A percentile compares a stretch with the other conserved stretches of the same genome.
These are phyloP conservation scores for Tridacna gigas DNA, from an alignment of 2,888 invertebrate genomes.

Conservation along the genomic window DNA sequence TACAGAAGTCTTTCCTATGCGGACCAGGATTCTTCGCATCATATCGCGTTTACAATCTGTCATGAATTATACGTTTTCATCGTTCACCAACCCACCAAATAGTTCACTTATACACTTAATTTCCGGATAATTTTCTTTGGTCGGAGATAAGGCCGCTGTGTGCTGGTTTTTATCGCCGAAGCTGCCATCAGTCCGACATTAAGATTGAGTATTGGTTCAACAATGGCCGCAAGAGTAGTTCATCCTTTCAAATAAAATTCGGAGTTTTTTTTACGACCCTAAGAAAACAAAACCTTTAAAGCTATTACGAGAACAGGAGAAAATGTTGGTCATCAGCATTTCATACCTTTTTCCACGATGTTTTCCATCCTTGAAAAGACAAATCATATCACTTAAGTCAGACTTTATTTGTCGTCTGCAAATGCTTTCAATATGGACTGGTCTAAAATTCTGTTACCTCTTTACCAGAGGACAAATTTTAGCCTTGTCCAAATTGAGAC, in stretches of 20 bases:
- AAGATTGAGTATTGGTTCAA: slow-evolving; percentile 48
- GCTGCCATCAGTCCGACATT: slow-evolving; percentile 48
- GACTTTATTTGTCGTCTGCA: not conserved
- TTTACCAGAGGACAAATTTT: too few relatives aligned
- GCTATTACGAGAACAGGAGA: too few relatives aligned
- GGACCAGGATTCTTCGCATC: not conserved
- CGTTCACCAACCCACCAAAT: slow-evolving; percentile 47
- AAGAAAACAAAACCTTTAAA: too few relatives aligned
- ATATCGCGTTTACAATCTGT: slow-evolving; percentile 50
- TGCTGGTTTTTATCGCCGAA: slow-evolving; percentile 31
- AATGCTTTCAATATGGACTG: not conserved
- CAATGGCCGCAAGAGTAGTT: slow-evolving; percentile 32
- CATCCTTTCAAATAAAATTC: slow-evolving; percentile 11
- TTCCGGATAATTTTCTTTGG: slow-evolving; percentile 55
- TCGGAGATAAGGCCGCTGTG: slow-evolving; percentile 41
- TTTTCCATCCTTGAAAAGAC: not conserved
- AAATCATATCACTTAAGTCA: not conserved
- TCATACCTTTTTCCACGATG: not conserved
- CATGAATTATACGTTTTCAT: slow-evolving; percentile 62
- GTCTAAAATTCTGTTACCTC: not conserved
- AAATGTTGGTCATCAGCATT: not conserved
- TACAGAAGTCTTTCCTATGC: too few relatives aligned
- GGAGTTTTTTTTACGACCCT: not conserved
- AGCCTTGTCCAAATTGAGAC: too few relatives aligned
- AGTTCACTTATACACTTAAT: slow-evolving; percentile 59